Conservation (phyloP, 2,113 vertebrate genomes). For the Alces alces region DNA sequence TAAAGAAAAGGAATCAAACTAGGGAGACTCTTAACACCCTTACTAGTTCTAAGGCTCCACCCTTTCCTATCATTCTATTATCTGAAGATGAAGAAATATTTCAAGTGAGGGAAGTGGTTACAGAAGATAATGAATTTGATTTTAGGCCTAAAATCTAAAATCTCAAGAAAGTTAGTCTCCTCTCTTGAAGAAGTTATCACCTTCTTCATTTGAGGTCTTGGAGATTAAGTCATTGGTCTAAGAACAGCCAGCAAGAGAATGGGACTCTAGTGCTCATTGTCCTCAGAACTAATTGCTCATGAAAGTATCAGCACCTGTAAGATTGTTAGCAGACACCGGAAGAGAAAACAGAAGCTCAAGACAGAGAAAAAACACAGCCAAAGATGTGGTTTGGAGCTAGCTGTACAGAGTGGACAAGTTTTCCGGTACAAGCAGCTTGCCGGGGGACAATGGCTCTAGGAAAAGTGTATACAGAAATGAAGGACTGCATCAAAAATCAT, state of each 20-base stretch:
- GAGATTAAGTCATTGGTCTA: background rate
- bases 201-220: background rate
- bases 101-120: background rate
- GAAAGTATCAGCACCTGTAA: background rate
- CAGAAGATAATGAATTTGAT: background rate
- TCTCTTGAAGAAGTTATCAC: background rate
- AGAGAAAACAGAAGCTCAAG: conserved; percentile 10
- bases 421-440: background rate
- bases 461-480: background rate
- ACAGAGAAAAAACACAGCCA: background rate
- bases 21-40: background rate
- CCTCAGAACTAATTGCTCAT: background rate
- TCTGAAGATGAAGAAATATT: background rate
- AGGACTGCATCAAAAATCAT: background rate
- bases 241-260: background rate
- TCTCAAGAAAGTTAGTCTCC: background rate
- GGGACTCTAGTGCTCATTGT: background rate
- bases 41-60: background rate
- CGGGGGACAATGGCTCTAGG: background rate
- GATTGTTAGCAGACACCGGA: background rate
- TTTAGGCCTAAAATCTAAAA: conserved; percentile 29
- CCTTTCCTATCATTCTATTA: background rate
- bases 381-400: background rate
- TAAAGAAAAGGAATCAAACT: background rate
- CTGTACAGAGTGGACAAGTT: background rate